A percentile compares a stretch with the other conserved stretches of the same genome.
phyloP scores from a whole-genome alignment of 2,888 invertebrate genomes.

The Temnothorax rugatulus region DNA sequence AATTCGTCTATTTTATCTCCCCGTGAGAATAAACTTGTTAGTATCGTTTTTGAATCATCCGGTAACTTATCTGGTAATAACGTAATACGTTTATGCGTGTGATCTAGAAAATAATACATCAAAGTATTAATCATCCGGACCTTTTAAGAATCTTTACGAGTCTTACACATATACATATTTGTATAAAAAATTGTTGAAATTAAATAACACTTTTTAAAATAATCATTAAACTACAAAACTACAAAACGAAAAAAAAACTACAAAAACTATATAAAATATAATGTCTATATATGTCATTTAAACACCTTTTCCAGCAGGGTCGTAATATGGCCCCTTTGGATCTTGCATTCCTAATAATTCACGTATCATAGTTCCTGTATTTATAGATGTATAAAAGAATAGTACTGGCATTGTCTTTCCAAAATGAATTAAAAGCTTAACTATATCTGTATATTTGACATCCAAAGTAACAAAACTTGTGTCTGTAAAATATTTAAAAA shows the following conservation, averaged over 20 bases:
- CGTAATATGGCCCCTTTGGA: slow-evolving; percentile 86
- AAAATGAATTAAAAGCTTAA: slow-evolving; percentile 93
- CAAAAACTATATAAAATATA: background rate
- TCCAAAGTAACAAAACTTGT: slow-evolving; percentile 88
- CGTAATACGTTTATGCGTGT: slow-evolving; percentile 92
- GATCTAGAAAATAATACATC: slow-evolving; percentile 84
- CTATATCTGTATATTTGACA: slow-evolving; percentile 90
- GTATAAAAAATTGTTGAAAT: background rate
- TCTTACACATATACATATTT: background rate
- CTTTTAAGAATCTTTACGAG: background rate
- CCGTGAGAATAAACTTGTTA: slow-evolving; percentile 89
- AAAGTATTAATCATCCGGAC: background rate
- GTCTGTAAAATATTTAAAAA: slow-evolving; percentile 69
- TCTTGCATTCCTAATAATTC: slow-evolving; percentile 91
- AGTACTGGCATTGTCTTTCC: slow-evolving; percentile 92
- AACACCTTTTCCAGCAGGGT: slow-evolving; percentile 87
- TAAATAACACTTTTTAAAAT: background rate
- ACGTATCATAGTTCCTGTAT: slow-evolving; percentile 90
- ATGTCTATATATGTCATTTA: background rate
- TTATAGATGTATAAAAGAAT: slow-evolving; percentile 92
- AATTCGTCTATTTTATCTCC: slow-evolving; percentile 90
- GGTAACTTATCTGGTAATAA: slow-evolving; percentile 90
- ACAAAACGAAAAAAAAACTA: background rate
- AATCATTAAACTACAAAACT: background rate
- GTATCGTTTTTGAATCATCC: slow-evolving; percentile 89